Conservation (phyloP, 2,888 invertebrate genomes). For the Pyralis farinalis region DNA sequence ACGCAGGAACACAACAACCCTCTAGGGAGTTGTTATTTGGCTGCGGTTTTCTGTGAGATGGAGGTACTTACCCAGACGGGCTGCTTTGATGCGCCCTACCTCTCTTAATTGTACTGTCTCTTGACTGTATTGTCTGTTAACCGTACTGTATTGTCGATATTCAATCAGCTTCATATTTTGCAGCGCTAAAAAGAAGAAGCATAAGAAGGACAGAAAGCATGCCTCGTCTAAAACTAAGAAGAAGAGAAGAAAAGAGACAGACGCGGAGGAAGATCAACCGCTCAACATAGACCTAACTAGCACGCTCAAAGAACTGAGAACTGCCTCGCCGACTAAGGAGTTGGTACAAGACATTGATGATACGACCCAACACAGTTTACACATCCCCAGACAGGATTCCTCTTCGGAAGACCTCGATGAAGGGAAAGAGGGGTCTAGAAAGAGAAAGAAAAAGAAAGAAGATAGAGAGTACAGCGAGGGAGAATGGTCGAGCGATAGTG, state of each 20-base stretch:
- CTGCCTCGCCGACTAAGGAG: slow-evolving; percentile 57
- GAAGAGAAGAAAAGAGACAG: slow-evolving; percentile 36
- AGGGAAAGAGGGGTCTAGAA: slow-evolving; percentile 13
- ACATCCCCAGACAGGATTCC: slow-evolving; percentile 21
- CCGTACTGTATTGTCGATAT: too few relatives aligned
- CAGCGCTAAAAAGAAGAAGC: slow-evolving; percentile 59
- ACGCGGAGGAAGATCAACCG: slow-evolving; percentile 32
- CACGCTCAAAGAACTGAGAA: slow-evolving; percentile 60
- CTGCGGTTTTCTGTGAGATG: too few relatives aligned
- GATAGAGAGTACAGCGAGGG: slow-evolving; percentile 66
- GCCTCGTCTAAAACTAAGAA: slow-evolving; percentile 45
- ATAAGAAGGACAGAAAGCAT: slow-evolving; percentile 61
- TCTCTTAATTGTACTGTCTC: too few relatives aligned
- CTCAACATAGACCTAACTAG: slow-evolving; percentile 54
- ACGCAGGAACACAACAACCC: too few relatives aligned
- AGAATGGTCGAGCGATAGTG: slow-evolving; percentile 72
- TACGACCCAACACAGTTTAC: slow-evolving; percentile 13
- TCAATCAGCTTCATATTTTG: slow-evolving; percentile 6
- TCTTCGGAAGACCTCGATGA: slow-evolving; percentile 23
- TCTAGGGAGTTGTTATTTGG: too few relatives aligned
- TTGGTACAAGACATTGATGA: slow-evolving; percentile 35
- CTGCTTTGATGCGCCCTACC: too few relatives aligned
- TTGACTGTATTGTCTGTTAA: too few relatives aligned
- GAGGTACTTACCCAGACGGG: too few relatives aligned
- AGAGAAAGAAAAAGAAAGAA: slow-evolving; percentile 33